Conservation (phyloP, 2,113 vertebrate species). For the Kobus ellipsiprymnus region DNA sequence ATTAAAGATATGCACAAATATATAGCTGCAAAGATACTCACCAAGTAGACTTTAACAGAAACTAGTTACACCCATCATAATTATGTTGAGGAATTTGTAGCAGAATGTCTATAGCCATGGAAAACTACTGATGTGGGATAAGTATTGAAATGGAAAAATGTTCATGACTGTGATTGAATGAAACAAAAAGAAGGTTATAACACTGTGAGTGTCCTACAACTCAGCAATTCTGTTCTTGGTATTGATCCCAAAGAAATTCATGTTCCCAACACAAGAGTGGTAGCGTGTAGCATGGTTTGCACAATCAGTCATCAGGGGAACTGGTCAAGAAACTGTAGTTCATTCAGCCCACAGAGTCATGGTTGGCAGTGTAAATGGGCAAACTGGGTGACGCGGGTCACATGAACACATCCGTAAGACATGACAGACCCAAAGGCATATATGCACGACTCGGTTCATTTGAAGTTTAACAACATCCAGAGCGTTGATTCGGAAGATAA, state of each 20-base stretch:
- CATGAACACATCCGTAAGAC: neutral
- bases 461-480: neutral
- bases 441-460: neutral
- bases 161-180: neutral
- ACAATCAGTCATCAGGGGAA: neutral
- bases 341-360: neutral
- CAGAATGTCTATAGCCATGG: neutral
- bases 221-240: neutral
- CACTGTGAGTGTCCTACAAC: neutral
- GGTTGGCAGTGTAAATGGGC: too few relatives aligned
- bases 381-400: fast-evolving
- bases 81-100: neutral
- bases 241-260: neutral
- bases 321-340: neutral
- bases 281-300: neutral
- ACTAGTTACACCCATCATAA: neutral
- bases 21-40: neutral
- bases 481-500: neutral
- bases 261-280: neutral
- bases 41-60: neutral
- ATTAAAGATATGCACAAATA: neutral
- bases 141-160: neutral
- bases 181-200: neutral
- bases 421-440: too few relatives aligned
- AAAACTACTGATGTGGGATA: neutral